Conservation (phyloP, 2,113 vertebrate species). For the Thalassarche chlororhynchos region DNA sequence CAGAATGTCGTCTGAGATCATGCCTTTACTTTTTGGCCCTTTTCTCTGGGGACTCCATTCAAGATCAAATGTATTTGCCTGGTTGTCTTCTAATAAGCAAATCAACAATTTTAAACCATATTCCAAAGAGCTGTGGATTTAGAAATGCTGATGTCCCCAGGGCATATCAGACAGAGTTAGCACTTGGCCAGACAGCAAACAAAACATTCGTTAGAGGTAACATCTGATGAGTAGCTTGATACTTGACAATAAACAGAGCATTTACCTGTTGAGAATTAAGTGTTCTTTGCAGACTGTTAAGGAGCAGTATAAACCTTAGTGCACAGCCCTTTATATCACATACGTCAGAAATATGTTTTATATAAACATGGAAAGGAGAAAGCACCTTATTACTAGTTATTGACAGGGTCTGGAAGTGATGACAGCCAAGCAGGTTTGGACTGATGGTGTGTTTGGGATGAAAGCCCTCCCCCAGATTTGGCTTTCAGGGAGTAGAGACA, state of each 20-base stretch:
- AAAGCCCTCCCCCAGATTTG: background rate
- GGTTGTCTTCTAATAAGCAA: background rate
- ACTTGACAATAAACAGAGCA: background rate
- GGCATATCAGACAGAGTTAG: background rate
- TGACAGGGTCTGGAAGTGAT: constrained; percentile 31
- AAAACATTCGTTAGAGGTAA: background rate
- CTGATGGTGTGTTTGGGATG: background rate
- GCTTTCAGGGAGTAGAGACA: background rate
- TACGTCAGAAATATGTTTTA: background rate
- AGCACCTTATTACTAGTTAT: constrained; percentile 21
- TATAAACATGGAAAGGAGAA: background rate
- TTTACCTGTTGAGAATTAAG: background rate
- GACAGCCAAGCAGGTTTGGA: background rate
- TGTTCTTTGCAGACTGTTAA: background rate
- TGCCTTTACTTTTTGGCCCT: background rate
- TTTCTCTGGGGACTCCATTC: background rate
- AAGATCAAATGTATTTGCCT: background rate
- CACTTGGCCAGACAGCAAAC: background rate
- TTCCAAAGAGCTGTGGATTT: background rate
- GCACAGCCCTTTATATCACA: background rate
- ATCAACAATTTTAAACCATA: background rate
- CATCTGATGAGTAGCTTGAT: background rate
- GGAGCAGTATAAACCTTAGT: background rate
- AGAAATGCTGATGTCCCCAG: background rate
- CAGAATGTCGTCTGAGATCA: background rate